Evolutionary conservation across 2,113 vertebrate species (phyloP).

Genomic region (Protobothrops flavoviridis): DNA sequence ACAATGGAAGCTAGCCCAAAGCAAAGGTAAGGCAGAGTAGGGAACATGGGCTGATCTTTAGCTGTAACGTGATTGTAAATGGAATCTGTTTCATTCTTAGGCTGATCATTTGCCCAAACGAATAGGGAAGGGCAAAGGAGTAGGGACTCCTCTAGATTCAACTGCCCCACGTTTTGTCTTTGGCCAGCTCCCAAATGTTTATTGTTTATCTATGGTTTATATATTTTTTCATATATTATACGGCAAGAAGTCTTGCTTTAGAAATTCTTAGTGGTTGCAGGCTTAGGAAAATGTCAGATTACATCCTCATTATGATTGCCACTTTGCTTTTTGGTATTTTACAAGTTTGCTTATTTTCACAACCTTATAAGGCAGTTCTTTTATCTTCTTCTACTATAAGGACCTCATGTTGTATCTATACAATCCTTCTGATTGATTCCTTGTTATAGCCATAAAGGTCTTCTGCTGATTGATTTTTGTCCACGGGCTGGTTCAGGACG

Average conservation of each 20-base stretch:
- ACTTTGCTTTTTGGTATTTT: background rate
- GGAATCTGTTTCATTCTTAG: background rate
- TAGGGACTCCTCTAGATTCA: background rate
- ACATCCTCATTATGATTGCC: background rate
- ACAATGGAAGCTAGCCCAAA: background rate
- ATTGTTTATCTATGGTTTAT: background rate
- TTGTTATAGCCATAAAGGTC: background rate
- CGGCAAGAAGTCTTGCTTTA: background rate
- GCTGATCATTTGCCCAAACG: background rate
- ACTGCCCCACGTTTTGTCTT: background rate
- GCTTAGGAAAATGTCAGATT: background rate
- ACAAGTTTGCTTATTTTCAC: background rate
- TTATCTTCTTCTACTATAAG: background rate
- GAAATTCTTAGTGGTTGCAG: background rate
- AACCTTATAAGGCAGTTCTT: background rate
- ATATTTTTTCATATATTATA: background rate
- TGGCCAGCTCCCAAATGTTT: background rate
- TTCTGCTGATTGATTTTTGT: background rate
- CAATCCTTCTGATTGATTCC: background rate
- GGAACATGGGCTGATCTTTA: background rate
- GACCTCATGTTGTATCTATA: background rate
- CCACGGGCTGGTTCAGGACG: background rate
- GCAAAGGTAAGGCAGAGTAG: background rate
- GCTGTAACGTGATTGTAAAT: background rate
- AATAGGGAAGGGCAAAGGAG: background rate